Evolutionary conservation across 2,888 invertebrate genomes (phyloP), one percentile per base, ranked within the genome.

Genomic region (Rutpela maculata): DNA sequence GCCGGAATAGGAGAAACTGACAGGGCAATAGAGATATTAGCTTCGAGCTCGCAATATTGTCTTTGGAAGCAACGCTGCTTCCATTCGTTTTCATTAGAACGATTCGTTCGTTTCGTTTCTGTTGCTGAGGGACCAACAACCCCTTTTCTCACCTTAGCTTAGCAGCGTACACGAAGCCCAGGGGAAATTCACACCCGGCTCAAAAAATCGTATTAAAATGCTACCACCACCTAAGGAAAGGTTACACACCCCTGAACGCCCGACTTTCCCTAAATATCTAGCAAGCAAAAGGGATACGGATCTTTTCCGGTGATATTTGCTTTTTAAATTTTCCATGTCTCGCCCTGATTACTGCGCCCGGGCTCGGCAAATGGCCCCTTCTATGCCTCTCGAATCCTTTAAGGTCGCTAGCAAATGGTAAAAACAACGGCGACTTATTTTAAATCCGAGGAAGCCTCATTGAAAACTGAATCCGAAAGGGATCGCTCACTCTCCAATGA

Each of bases 31-130:
- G 78, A 81, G 80, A 81, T 83, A 84, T 84, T 84, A 81, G 82
- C 80, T 80, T 79, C 74, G 76, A 78, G 77, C 81, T 79, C 79
- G 83, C 84, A 83, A 85, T 85, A 86, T 86, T 86, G 86, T 86
- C 85, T 86, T 85, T 84, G 83, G 80, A 80, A 83, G 82, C 82
- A 83, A 80, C 83, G 83, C 55, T 31, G 62, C 75, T 78, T 80
- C 82, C 85, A 86, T 86, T 86, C 86, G 85, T 86, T 86, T 85
- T 86, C 86, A 86, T 86, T 86, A 86, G 84, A 84, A 83, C 86
- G 83, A 85, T 86, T 85, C 84, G 81, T 85, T 80, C 85, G 82
- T 84, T 84, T 79, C 84, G 81, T 85, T 85, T 83, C 80, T 80
- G 84, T 82, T 82, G 81, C 75, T 79, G 76, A 68, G 81, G 82